Evolutionary conservation across 2,113 vertebrate genomes (phyloP).

Genomic region (Sapajus apella): DNA sequence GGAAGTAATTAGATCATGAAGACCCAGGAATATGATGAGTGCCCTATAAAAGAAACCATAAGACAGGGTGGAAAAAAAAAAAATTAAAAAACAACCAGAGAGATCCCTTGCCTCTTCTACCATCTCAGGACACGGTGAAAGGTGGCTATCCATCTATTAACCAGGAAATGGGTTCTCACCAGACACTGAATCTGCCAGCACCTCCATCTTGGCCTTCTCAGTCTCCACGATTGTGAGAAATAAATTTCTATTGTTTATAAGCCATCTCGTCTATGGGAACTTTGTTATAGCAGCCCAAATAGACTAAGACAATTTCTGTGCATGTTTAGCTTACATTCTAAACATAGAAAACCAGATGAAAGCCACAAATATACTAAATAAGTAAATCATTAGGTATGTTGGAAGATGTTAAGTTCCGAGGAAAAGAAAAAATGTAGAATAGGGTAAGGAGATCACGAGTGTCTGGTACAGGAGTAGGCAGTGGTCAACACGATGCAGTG

Average conservation of each 20-base stretch:
- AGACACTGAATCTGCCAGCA: neutral
- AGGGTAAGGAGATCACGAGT: neutral
- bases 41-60: neutral
- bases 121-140: neutral
- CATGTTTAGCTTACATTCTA: neutral
- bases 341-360: neutral
- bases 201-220: neutral
- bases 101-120: neutral
- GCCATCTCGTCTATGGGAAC: neutral
- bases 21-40: neutral
- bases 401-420: neutral
- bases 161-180: neutral
- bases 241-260: neutral
- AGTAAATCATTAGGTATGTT: slow-evolving; percentile 18
- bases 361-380: neutral
- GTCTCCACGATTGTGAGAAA: neutral
- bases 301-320: neutral
- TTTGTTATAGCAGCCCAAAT: neutral
- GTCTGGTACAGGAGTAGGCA: neutral
- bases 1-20: neutral
- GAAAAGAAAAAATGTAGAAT: neutral
- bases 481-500: neutral
- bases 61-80: neutral
- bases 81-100: neutral
- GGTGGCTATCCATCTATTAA: neutral